Conservation (phyloP, 1,140 invertebrate species). For the Mycetomoellerius zeteki region DNA sequence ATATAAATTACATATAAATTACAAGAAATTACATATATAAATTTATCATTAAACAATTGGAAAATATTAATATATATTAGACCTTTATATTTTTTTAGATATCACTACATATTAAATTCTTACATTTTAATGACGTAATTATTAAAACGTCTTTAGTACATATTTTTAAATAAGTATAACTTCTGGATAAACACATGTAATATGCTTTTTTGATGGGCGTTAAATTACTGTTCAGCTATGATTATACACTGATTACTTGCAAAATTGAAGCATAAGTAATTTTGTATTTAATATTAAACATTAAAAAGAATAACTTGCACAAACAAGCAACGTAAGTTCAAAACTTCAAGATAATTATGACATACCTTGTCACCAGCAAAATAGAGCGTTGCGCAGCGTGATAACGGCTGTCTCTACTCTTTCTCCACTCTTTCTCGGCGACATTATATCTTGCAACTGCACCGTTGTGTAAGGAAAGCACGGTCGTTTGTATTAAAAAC, state of each 20-base stretch:
- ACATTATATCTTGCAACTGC: slow-evolving; percentile 41
- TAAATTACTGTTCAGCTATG: neutral
- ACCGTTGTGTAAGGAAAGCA: slow-evolving; percentile 4
- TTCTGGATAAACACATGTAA: neutral
- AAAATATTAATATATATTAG: too few species aligned
- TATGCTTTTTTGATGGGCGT: neutral
- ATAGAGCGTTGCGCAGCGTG: slow-evolving; percentile 28
- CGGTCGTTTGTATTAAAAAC: slow-evolving; percentile 52
- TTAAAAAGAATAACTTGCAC: neutral
- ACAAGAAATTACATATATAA: neutral
- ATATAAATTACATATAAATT: neutral
- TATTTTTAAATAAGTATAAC: neutral
- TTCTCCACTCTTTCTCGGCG: slow-evolving; percentile 29
- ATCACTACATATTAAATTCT: neutral
- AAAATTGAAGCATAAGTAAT: neutral
- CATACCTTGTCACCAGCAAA: neutral
- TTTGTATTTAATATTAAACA: neutral
- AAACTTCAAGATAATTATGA: slow-evolving; percentile 19
- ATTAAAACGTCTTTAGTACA: neutral
- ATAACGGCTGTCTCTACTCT: slow-evolving; percentile 36
- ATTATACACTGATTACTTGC: neutral
- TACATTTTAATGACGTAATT: neutral
- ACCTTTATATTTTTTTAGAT: neutral
- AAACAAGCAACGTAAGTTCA: neutral
- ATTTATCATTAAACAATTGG: neutral